These are phyloP conservation scores for Struthidea cinerea DNA, from an alignment of 2,113 vertebrate species.

Conservation along the genomic window DNA sequence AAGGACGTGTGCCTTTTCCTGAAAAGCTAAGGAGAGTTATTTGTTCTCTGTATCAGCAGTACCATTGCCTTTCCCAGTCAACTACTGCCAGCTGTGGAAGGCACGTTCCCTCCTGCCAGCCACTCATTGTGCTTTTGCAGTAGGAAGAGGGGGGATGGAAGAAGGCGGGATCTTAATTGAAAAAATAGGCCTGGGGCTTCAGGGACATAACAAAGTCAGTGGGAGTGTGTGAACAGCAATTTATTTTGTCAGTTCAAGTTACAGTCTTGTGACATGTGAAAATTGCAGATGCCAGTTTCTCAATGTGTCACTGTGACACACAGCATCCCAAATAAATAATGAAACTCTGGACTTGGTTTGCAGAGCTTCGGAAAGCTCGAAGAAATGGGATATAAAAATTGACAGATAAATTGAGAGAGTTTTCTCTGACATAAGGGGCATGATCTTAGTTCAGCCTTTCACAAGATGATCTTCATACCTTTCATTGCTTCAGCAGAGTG, in stretches of 20 bases:
- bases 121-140: conserved; percentile 7
- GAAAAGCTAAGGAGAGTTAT: neutral
- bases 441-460: neutral
- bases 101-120: conserved; percentile 27
- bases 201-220: conserved; percentile 54
- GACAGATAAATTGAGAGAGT: neutral
- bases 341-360: neutral
- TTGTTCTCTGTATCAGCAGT: neutral
- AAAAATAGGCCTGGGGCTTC: conserved; percentile 55
- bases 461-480: neutral
- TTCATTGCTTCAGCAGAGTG: neutral
- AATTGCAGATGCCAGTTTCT: conserved; percentile 55
- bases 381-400: neutral
- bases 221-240: conserved; percentile 44
- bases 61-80: neutral
- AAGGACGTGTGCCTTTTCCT: neutral
- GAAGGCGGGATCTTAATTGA: conserved; percentile 56
- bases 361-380: neutral
- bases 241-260: conserved; percentile 57
- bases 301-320: conserved; percentile 26
- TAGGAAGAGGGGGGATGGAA: neutral
- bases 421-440: neutral
- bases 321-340: conserved; percentile 49
- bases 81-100: conserved; percentile 48
- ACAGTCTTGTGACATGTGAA: conserved; percentile 51